Evolutionary conservation across 2,113 vertebrate genomes (phyloP), one percentile per base, ranked within the genome.

Genomic region (Cygnus atratus): DNA sequence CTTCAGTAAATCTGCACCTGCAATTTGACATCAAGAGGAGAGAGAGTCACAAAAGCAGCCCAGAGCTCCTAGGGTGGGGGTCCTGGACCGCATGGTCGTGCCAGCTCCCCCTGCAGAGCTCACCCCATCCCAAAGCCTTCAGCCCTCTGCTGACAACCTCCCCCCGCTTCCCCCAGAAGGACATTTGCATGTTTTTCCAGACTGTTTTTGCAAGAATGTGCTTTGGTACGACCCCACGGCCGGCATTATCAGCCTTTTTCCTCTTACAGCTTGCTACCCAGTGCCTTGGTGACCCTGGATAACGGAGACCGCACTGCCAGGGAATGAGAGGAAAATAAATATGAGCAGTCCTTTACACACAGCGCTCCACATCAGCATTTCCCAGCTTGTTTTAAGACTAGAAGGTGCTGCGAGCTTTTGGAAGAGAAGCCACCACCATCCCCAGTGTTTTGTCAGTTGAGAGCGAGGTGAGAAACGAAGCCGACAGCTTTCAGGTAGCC

Each of bases 1-100:
- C 97, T 99, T 99, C 97, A 99, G 92, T 95, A 99, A 97, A 85
- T 99, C 99, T 29, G 99, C 98, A 35, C 99, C 99, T 99, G 91
- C 70, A 71, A 90, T 88, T 70, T 13, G 52, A 84, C 29, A 50
- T 1, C 81, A 50, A 43, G 24, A 39, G 19, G 16, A 29, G 76
- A 31, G 6, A 13, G 68, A 33, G 66, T 80, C 39, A 43, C 35
- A 28, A 17, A 20, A 35, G 6, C 44, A 50, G 44, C 15, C 22
- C 57, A 26, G n/a, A 46, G 6, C 1, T 2, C 3, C 15, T 1
- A 3, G 41, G 41, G 39, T 9, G 2, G 5, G 11, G 22, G 11
- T 14, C 48, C 37, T 0, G 25, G 61, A 61, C 35, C 37, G 28
- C 3, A 0, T 21, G 5, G 44, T 21, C 8, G 22, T 12, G 41